Evolutionary conservation across 2,797 vertebrate genomes (phyloP).

Genomic region (Anabas testudineus): DNA sequence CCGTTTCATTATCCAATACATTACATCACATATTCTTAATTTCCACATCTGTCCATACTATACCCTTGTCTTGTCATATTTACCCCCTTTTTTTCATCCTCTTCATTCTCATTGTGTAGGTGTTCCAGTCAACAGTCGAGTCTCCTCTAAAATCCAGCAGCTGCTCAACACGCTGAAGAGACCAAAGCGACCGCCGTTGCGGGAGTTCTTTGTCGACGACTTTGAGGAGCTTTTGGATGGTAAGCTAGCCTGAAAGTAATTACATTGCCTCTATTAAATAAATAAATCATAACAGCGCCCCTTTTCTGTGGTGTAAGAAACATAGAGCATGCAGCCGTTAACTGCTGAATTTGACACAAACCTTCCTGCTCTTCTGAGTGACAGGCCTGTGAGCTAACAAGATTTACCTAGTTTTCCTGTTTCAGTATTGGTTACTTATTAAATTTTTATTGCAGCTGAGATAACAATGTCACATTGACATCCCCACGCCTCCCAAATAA

Average conservation of each 20-base stretch:
- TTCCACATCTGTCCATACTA: conserved; percentile 15
- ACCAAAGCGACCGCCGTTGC: conserved; percentile 94
- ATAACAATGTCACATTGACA: conserved; percentile 27
- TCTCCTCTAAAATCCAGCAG: conserved; percentile 98
- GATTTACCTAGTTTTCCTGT: conserved; percentile 8
- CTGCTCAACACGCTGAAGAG: conserved; percentile 96
- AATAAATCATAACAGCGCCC: conserved; percentile 35
- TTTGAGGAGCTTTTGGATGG: conserved; percentile 96
- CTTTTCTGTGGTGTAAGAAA: conserved; percentile 9
- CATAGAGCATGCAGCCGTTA: conserved; percentile 1
- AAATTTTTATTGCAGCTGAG: neutral
- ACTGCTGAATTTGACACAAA: conserved; percentile 1
- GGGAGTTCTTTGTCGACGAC: conserved; percentile 97
- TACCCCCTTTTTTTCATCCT: conserved; percentile 39
- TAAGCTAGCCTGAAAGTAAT: conserved; percentile 72
- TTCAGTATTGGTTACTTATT: conserved; percentile 6
- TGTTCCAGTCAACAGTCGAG: conserved; percentile 95
- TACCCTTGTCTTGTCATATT: conserved; percentile 39
- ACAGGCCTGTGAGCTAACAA: neutral
- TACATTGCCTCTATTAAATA: conserved; percentile 30
- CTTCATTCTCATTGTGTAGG: conserved; percentile 81
- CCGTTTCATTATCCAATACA: conserved; percentile 7
- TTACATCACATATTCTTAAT: neutral
- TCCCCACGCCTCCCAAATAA: conserved; percentile 34
- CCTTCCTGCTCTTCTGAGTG: neutral